Evolutionary conservation across 92 coral and sea anemone species (phyloP), one percentile per base, ranked within the genome.

Genomic region (Porites divaricata): DNA sequence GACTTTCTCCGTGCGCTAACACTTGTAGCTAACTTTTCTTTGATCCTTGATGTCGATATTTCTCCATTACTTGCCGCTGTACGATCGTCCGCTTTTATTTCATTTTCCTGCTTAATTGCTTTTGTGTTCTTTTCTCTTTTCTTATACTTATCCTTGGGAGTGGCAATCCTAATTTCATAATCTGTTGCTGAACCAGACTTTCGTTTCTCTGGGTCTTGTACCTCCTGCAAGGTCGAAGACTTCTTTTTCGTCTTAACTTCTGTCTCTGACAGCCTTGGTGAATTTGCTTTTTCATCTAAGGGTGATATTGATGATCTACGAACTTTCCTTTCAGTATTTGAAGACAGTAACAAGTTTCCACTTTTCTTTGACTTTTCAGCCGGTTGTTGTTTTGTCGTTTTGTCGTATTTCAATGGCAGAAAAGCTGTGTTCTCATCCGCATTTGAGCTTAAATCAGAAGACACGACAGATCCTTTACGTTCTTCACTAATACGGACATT

Each of bases 381-480:
- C 5, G 51, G 50, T 81, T 49, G 71, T 23, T 71, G 48, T 62
- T 72, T 71, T 13, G 12, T 67, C 22, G 58, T 80, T 45, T 80
- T 80, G 41, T 56, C 75, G 41, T 59, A 48, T 74, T 63, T 82
- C 45, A 12, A 1, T 4, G 86, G 72, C 63, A 63, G 61, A 63
- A 82, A 62, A 12, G 35, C 70, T 25, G 72, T 82, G 9, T 61
- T 19, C 17, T 82, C 72, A 2, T 52, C 79, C 3, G 62, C 71
- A 24, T 72, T 69, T 0, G 63, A 53, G 76, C 85, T 80, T 17
- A 69, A 82, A 59, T 82, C 69, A 1, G 86, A 82, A 11, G 86
- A 73, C 45, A 24, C 53, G 22, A 72, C 16, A 28, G 79, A 73
- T 23, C 20, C 62, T 12, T 73, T 49, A 1, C 86, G 61, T 21